These are phyloP conservation scores for Epiblema foenella DNA, from an alignment of 2,888 invertebrate genomes.

Conservation along the genomic window DNA sequence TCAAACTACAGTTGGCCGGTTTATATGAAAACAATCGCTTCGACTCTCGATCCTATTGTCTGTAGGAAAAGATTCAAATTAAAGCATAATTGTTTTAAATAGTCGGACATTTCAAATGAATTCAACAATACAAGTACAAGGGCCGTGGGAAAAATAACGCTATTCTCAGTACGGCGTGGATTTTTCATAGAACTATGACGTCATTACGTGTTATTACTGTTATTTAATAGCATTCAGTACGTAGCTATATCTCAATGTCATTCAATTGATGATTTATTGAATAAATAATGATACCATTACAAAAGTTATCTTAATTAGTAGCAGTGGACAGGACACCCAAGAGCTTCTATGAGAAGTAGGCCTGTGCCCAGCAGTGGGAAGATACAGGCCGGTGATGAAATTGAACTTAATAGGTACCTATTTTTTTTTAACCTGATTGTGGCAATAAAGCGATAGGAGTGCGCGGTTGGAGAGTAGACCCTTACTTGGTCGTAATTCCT, in stretches of 20 bases:
- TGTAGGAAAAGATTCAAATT: not conserved
- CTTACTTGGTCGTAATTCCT: no score
- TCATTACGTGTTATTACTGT: slow-evolving; percentile 46
- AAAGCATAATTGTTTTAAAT: not conserved
- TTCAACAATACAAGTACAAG: slow-evolving; percentile 45
- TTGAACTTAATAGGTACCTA: no score
- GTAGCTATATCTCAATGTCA: slow-evolving; percentile 49
- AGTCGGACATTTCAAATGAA: not conserved
- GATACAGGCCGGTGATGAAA: no score
- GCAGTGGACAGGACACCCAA: no score
- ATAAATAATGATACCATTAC: not conserved
- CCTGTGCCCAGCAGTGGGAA: not conserved
- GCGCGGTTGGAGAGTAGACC: no score
- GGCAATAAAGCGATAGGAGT: no score
- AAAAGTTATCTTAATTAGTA: no score
- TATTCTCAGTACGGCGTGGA: slow-evolving; percentile 56
- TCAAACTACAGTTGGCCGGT: slow-evolving; percentile 8
- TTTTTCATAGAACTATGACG: slow-evolving; percentile 59
- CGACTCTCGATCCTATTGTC: slow-evolving; percentile 8
- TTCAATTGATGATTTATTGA: slow-evolving; percentile 22
- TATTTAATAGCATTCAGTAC: slow-evolving; percentile 41
- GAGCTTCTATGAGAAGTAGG: no score
- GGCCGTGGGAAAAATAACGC: slow-evolving; percentile 64
- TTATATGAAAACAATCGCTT: not conserved
- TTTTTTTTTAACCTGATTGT: no score